These are phyloP conservation scores for Darevskia mixta DNA, from an alignment of 2,797 vertebrate genomes.

Conservation along the genomic window DNA sequence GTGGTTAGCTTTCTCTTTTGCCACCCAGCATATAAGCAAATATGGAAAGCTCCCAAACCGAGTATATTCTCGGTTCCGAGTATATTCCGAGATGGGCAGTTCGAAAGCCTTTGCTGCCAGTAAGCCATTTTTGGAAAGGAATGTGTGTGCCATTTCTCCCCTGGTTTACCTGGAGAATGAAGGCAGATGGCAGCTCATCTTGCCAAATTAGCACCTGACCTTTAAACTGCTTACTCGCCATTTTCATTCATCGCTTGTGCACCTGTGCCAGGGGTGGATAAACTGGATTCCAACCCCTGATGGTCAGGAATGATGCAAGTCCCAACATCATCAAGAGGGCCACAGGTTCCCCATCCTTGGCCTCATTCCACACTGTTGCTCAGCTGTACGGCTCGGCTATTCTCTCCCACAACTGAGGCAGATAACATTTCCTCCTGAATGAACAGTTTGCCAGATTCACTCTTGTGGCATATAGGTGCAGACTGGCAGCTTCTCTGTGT, in stretches of 20 bases:
- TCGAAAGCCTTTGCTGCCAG: background rate
- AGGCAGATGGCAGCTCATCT: background rate
- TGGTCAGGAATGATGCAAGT: background rate
- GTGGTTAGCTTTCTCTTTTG: background rate
- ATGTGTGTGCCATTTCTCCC: no score
- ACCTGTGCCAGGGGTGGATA: no score
- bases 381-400: background rate
- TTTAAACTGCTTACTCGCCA: background rate
- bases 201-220: background rate
- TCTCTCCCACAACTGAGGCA: background rate
- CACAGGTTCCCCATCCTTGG: background rate
- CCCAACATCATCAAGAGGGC: background rate
- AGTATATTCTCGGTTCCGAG: no score
- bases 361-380: background rate
- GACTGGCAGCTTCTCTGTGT: background rate
- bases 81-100: background rate
- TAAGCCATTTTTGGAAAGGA: background rate
- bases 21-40: background rate
- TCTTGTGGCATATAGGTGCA: background rate
- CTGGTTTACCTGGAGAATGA: slow-evolving; percentile 14
- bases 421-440: background rate
- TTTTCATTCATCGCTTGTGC: background rate
- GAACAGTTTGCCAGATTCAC: background rate
- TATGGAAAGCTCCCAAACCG: background rate
- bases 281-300: background rate